Evolutionary conservation across 2,797 vertebrate species (phyloP), one percentile per base, ranked within the genome.

Genomic region (Danionella dracula): DNA sequence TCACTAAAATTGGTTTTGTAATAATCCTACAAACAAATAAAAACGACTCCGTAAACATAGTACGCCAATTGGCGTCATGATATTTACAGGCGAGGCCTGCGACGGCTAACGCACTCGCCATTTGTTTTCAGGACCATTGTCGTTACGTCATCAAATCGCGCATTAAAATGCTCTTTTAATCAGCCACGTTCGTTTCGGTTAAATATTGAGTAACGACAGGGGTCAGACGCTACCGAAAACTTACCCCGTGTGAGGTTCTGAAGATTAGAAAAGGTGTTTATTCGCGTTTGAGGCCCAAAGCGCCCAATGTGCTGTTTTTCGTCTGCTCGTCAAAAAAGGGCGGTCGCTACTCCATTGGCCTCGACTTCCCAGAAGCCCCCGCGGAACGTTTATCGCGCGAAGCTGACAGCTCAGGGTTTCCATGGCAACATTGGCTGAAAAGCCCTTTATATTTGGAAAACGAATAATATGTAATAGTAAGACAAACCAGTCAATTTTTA

Each of bases 111-210:
- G 78, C 54, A 57, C 59, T 86, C 86, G 83, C 87, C 87, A 88
- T 89, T 88, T 89, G 84, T 84, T 72, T 79, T 86, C 85, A 73
- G 67, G 81, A 86, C 40, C 83, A 89, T 79, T 85, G 83, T 80
- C 85, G 87, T 92, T 95, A 94, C 92, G 93, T 94, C 93, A 94
- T 94, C 92, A 93, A 93, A 91, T 84, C 91, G 93, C 92, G 92
- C 92, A 93, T 93, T 93, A 92, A 93, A 92, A 92, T 87, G 85
- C 85, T 84, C 85, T 81, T 89, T 90, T 91, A 84, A 74, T 72
- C 76, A 76, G 72, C 76, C 71, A 65, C 80, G 78, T 65, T 55
- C 23, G 1, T 66, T 76, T 79, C 27, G 58, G 37, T 1, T 8
- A n/a, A 2, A 11, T 40, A 12, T 29, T 48, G 41, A 5, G 15